Conservation (phyloP, 2,888 invertebrate species). For the Dioctria linearis region DNA sequence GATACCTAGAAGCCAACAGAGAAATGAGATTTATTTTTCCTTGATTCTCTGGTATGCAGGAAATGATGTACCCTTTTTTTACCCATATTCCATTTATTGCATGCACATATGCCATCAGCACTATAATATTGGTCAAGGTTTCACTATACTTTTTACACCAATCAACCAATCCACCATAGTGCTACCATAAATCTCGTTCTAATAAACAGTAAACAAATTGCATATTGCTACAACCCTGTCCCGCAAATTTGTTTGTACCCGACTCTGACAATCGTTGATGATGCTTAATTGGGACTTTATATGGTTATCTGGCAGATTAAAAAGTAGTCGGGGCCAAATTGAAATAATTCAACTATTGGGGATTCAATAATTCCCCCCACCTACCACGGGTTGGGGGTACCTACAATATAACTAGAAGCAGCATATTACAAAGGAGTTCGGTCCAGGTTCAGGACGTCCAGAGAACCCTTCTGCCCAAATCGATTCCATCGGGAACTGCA, state of each 20-base stretch:
- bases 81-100: not conserved
- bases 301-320: conserved; percentile 32
- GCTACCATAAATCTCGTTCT: conserved; percentile 22
- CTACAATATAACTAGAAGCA: no score
- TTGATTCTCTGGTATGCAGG: not conserved
- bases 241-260: not conserved
- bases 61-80: not conserved
- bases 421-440: not conserved
- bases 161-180: not conserved
- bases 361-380: conserved; percentile 14
- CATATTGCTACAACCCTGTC: not conserved
- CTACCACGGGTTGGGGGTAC: no score
- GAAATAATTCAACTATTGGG: conserved; percentile 16
- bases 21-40: no score
- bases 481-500: conserved; percentile 3
- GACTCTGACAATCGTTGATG: conserved; percentile 29
- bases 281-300: conserved; percentile 42
- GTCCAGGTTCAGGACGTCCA: not conserved
- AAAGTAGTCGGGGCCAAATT: conserved; percentile 25
- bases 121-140: not conserved
- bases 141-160: no score
- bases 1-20: no score
- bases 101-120: not conserved
- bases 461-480: not conserved
- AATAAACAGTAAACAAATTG: conserved; percentile 12